A percentile compares a stretch with the other conserved stretches of the same genome.
phyloP scores from a whole-genome alignment of 2,888 invertebrate species.

The Brachyptera putata region DNA sequence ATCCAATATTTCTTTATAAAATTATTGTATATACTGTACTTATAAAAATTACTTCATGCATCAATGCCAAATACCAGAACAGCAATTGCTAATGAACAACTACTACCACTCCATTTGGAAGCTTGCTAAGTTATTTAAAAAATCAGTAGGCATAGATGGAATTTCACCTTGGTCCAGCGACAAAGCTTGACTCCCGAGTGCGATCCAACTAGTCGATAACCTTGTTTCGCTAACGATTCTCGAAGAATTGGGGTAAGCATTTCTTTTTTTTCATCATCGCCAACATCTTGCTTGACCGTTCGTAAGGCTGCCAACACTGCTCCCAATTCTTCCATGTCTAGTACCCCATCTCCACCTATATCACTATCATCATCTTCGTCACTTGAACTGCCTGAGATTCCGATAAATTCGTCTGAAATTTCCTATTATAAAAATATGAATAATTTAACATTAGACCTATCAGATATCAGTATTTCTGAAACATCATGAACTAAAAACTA shows the following conservation, averaged over 20 bases:
- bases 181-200: conserved; percentile 58
- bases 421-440: conserved; percentile 2
- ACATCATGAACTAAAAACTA: no score
- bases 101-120: no score
- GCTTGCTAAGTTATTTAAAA: no score
- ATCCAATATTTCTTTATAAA: no score
- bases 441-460: background rate
- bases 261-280: conserved; percentile 37
- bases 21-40: no score
- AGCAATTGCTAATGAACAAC: no score
- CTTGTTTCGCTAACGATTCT: conserved; percentile 52
- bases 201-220: conserved; percentile 52
- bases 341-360: conserved; percentile 1
- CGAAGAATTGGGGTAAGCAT: conserved; percentile 53
- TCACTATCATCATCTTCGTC: conserved; percentile 14
- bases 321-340: conserved; percentile 30
- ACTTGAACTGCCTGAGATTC: conserved; percentile 18
- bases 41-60: no score
- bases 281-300: background rate
- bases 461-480: no score
- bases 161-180: conserved; percentile 56
- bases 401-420: conserved; percentile 20
- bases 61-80: no score
- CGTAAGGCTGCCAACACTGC: conserved; percentile 14
- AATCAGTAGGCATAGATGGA: no score